phyloP scores from a whole-genome alignment of 2,888 invertebrate genomes.

The Plagodis pulveraria region DNA sequence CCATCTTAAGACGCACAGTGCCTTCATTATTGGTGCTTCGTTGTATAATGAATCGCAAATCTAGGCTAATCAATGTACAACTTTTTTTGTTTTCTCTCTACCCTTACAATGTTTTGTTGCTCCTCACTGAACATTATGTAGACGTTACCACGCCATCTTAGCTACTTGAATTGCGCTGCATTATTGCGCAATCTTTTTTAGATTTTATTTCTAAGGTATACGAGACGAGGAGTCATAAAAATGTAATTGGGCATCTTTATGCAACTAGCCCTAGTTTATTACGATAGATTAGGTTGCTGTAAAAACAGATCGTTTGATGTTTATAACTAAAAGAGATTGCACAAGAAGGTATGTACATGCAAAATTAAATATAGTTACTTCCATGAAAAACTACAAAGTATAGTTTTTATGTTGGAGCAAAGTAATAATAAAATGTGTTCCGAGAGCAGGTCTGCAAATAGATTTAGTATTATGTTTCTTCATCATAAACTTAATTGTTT shows the following conservation, averaged over 20 bases:
- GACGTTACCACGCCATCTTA: constrained; percentile 12
- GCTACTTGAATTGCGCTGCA: constrained; percentile 26
- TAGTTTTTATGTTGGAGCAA: too few relatives aligned
- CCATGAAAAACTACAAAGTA: too few relatives aligned
- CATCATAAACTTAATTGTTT: too few relatives aligned
- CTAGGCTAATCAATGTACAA: constrained; percentile 69
- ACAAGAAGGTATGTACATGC: background rate
- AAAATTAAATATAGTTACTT: background rate
- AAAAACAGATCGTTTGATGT: constrained; percentile 25
- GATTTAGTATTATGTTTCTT: too few relatives aligned
- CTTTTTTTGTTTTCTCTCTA: constrained; percentile 37
- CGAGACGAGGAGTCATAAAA: constrained; percentile 23
- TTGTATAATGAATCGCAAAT: constrained; percentile 70
- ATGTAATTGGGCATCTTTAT: constrained; percentile 32
- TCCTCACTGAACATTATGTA: background rate
- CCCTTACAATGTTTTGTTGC: constrained; percentile 14
- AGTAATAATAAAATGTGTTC: too few relatives aligned
- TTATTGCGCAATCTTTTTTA: constrained; percentile 28
- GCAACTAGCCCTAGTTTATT: constrained; percentile 27
- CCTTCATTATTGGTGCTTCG: constrained; percentile 70
- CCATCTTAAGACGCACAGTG: constrained; percentile 56
- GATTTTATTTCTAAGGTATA: constrained; percentile 22
- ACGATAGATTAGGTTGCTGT: constrained; percentile 23
- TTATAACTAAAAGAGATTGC: constrained; percentile 3
- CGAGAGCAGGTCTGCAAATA: too few relatives aligned